These are phyloP conservation scores for Tetramorium simillimum DNA, from an alignment of 1,140 invertebrate species.

Conservation along the genomic window DNA sequence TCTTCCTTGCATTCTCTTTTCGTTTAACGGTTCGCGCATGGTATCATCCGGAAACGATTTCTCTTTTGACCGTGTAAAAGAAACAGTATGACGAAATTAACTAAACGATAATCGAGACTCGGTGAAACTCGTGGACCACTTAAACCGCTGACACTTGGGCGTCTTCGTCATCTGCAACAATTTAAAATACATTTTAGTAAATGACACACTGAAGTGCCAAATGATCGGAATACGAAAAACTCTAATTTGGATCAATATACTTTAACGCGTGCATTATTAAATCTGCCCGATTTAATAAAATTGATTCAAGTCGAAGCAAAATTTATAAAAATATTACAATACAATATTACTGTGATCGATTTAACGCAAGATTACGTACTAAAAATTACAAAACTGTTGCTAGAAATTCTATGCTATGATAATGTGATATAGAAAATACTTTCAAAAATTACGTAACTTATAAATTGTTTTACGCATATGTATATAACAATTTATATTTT, in stretches of 20 bases:
- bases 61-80: background rate
- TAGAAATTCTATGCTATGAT: background rate
- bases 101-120: conserved; percentile 51
- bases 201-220: background rate
- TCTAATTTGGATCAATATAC: conserved; percentile 1
- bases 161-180: conserved; percentile 88
- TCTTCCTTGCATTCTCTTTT: background rate
- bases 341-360: background rate
- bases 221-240: background rate
- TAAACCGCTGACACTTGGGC: conserved; percentile 88
- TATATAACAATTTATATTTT: background rate
- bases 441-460: background rate
- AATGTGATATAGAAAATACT: background rate
- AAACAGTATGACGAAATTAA: background rate
- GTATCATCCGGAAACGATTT: conserved; percentile 29
- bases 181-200: conserved; percentile 30
- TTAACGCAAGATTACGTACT: background rate
- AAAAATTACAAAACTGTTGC: background rate
- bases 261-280: background rate
- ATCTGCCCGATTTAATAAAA: background rate
- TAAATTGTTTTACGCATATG: background rate
- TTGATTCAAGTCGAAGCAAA: background rate
- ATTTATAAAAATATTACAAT: background rate
- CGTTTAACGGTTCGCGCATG: background rate
- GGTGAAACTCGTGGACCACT: conserved; percentile 67